Conservation (phyloP, 1,140 invertebrate genomes). For the Lasioglossum albipes region DNA sequence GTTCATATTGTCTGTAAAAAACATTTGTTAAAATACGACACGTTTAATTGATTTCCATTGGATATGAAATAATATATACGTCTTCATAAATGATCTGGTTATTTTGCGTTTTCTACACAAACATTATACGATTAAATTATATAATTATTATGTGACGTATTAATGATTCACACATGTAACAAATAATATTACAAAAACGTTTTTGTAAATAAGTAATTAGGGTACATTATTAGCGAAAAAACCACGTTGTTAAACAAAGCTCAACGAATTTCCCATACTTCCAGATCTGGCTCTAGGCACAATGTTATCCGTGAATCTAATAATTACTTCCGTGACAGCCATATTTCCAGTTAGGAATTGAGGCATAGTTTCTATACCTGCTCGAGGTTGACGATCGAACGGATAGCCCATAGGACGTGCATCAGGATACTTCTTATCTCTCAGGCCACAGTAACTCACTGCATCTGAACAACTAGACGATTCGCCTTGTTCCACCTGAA, state of each 20-base stretch:
- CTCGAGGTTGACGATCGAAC: constrained; percentile 82
- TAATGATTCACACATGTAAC: too few species aligned
- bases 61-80: too few species aligned
- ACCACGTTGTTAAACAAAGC: constrained; percentile 17
- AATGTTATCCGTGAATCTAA: constrained; percentile 49
- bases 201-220: neutral
- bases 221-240: neutral
- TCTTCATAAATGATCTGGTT: too few species aligned
- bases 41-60: too few species aligned
- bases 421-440: constrained; percentile 85
- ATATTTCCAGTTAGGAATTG: constrained; percentile 77
- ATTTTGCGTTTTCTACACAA: too few species aligned
- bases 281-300: constrained; percentile 31
- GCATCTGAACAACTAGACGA: constrained; percentile 82
- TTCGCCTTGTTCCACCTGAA: constrained; percentile 81
- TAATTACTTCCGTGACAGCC: constrained; percentile 67
- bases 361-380: constrained; percentile 66
- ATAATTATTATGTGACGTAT: too few species aligned
- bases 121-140: too few species aligned
- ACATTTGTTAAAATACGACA: too few species aligned
- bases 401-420: constrained; percentile 86
- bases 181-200: too few species aligned
- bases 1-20: too few species aligned
- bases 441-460: constrained; percentile 85
- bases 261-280: constrained; percentile 50